Evolutionary conservation across 1,140 invertebrate genomes (phyloP).

Genomic region (Fopius arisanus): DNA sequence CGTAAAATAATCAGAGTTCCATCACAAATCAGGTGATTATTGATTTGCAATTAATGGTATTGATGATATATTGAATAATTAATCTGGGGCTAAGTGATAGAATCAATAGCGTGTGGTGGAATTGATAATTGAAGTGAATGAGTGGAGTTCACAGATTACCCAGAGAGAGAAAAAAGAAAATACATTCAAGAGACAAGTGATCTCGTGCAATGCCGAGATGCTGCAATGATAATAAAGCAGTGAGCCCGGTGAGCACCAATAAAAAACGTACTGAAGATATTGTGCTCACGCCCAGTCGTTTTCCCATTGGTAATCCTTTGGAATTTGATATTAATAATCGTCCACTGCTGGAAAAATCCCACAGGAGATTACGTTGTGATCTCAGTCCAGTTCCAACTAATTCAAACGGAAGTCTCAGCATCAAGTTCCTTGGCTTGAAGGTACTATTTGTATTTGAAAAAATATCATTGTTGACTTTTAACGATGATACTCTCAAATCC

Average conservation of each 20-base stretch:
- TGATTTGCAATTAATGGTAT: not conserved
- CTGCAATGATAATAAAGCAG: slow-evolving; percentile 63
- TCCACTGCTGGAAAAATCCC: slow-evolving; percentile 57
- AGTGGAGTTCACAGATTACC: slow-evolving; percentile 1
- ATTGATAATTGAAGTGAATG: not conserved
- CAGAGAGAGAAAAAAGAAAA: slow-evolving; percentile 30
- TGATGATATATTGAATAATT: not conserved
- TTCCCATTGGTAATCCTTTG: slow-evolving; percentile 54
- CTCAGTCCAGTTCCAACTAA: slow-evolving; percentile 60
- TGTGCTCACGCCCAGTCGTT: slow-evolving; percentile 52
- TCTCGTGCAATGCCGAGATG: slow-evolving; percentile 65
- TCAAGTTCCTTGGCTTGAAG: slow-evolving; percentile 60
- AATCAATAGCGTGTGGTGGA: not conserved
- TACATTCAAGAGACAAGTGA: slow-evolving; percentile 33
- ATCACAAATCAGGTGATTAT: not conserved
- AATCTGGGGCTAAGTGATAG: not conserved
- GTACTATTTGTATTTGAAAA: slow-evolving; percentile 35
- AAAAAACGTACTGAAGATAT: slow-evolving; percentile 55
- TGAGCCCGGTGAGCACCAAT: slow-evolving; percentile 59
- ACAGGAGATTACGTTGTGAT: slow-evolving; percentile 60
- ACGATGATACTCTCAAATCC: not conserved
- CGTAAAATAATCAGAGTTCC: not conserved
- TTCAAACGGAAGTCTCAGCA: slow-evolving; percentile 55
- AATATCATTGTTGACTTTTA: not conserved
- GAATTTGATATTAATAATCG: slow-evolving; percentile 51